Evolutionary conservation across 2,113 vertebrate genomes (phyloP).

Genomic region (Tretioscincus oriximinensis): DNA sequence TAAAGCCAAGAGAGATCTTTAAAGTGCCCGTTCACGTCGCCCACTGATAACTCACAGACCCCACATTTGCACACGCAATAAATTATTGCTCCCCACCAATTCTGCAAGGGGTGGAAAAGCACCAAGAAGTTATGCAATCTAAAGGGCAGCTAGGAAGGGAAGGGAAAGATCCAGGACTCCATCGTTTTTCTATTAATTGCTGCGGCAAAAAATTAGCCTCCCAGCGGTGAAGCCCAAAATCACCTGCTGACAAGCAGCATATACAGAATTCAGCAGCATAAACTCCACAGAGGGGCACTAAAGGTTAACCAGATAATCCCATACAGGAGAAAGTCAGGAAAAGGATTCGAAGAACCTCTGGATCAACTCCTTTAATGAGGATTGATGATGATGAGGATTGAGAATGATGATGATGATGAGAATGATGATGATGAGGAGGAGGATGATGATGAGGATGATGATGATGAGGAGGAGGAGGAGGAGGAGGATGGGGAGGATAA

Average conservation of each 20-base stretch:
- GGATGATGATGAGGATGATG: too few species aligned
- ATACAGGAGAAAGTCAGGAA: neutral
- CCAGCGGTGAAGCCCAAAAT: neutral
- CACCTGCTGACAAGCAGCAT: neutral
- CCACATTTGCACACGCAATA: too few species aligned
- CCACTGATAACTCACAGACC: too few species aligned
- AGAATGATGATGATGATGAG: too few species aligned
- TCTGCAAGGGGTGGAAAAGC: neutral
- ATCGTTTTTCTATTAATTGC: conserved; percentile 22
- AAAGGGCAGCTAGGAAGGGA: neutral
- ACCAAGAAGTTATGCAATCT: neutral
- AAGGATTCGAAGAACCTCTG: too few species aligned
- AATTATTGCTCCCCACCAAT: neutral
- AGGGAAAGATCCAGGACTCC: neutral
- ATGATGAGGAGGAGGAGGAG: too few species aligned
- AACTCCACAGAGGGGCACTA: neutral
- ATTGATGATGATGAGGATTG: too few species aligned
- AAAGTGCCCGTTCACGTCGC: neutral
- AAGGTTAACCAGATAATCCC: neutral
- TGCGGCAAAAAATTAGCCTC: conserved; percentile 21
- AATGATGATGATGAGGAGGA: too few species aligned
- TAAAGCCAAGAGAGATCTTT: neutral
- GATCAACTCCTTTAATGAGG: too few species aligned
- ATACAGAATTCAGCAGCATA: neutral
- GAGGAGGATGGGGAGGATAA: too few species aligned